These are phyloP conservation scores for Sceloporus tristichus DNA, from an alignment of 2,113 vertebrate species.

Conservation along the genomic window DNA sequence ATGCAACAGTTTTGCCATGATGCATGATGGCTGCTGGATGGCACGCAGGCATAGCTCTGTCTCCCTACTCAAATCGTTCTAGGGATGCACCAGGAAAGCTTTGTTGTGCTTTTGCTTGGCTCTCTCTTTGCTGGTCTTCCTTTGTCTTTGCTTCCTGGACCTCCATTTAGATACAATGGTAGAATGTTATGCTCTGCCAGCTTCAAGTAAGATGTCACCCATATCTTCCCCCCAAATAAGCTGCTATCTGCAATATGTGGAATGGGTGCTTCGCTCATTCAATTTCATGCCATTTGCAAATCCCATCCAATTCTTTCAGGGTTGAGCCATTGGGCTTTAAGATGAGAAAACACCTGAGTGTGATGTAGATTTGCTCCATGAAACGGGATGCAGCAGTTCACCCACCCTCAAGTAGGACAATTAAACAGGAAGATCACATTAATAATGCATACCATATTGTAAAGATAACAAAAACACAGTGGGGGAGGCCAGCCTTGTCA, in stretches of 20 bases:
- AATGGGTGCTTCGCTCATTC: neutral
- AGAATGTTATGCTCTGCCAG: too few species aligned
- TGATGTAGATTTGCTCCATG: neutral
- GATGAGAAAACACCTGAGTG: neutral
- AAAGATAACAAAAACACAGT: constrained; percentile 34
- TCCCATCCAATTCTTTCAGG: neutral
- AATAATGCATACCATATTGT: constrained; percentile 20
- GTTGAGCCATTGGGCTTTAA: neutral
- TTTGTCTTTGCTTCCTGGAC: neutral
- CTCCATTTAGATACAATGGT: too few species aligned
- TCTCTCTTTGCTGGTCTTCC: neutral
- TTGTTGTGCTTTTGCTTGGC: neutral
- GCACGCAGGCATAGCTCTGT: too few species aligned
- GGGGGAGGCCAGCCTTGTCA: constrained; percentile 2
- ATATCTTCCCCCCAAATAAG: neutral
- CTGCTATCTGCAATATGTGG: neutral
- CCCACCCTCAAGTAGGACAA: neutral
- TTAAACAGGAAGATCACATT: constrained; percentile 21
- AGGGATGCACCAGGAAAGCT: neutral
- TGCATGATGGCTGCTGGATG: too few species aligned
- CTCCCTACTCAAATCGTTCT: too few species aligned
- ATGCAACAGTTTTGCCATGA: too few species aligned
- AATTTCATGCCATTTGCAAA: neutral
- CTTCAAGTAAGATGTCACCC: neutral
- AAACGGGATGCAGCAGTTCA: constrained; percentile 11